Evolutionary conservation across 2,888 invertebrate species (phyloP), one percentile per base, ranked within the genome.

Genomic region (Brenthis daphne): DNA sequence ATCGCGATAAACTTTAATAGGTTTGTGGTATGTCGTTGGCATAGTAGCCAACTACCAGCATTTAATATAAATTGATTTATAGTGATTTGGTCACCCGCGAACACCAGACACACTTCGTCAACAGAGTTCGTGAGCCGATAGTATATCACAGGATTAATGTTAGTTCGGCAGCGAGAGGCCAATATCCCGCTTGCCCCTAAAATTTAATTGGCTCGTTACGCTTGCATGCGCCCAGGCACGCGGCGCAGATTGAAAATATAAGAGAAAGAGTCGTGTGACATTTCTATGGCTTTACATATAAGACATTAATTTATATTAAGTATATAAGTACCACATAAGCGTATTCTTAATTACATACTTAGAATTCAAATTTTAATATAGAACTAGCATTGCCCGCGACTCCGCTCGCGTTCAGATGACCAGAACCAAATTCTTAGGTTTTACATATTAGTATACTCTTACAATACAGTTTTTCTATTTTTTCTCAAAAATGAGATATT

Each of bases 1-100:
- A 76, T 70, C 69, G 76, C 72, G 76, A 81, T 82, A 80, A 77
- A 79, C 79, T 81, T 82, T 80, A 83, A 83, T 80, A 78, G 82
- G 77, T 74, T 79, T 80, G 76, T 75, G 76, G 73, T 74, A 73
- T 72, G 74, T 73, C 68, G 56, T 54, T 69, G 68, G 67, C 68
- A 67, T 57, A 50, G 47, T 50, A 57, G 65, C 60, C 66, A 74
- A 73, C 72, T 71, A 74, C 69, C 68, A 72, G 70, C 72, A 66
- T 75, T 77, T 73, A 77, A 72, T 69, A 74, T 71, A 77, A 76
- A 77, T 77, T 77, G 74, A 77, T 77, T 76, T 77, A 77, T 74
- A 67, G 74, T 71, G 65, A 70, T 72, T 69, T 73, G 72, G 75
- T 72, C 73, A 75, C 64, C 70, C 71, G 71, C 69, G 61, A 70